Evolutionary conservation across 2,888 invertebrate genomes (phyloP), one percentile per base, ranked within the genome.

Genomic region (Cerastis leucographa): DNA sequence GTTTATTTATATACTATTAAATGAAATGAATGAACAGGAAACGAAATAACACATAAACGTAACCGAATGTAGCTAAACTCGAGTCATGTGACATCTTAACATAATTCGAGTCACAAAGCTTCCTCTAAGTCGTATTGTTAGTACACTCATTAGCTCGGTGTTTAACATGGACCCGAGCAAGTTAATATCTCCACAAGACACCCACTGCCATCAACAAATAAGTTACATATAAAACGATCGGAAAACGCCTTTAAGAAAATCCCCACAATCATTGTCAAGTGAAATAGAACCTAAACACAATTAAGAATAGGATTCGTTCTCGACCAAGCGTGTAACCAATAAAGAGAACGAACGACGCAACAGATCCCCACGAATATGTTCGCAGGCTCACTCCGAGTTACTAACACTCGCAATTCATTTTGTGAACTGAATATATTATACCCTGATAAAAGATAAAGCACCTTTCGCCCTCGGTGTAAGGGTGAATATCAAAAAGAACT

Each of bases 371-470:
- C 94, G 96, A 96, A 96, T 96, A 96, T 96, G 96, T 96, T 96
- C 95, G 93, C 95, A 94, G 95, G 94, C 96, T 96, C 96, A 95
- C 95, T 95, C 94, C 88, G 94, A 96, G 96, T 96, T 96, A 96
- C 95, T 96, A 96, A 96, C 96, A 95, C 94, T 95, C 95, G 94
- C 96, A 96, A 96, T 96, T 96, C 96, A 96, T 96, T 96, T 96
- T 96, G 95, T 93, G 95, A 95, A 96, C 95, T 95, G 96, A 96
- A 96, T 96, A 96, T 93, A 96, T 96, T 96, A 96, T 88, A 84
- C 81, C 74, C 72, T 83, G 86, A 90, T 93, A 93, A 91, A 89
- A 92, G 90, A 95, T 92, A 95, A 92, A 91, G 91, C 87, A 94
- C 95, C 92, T 93, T 93, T 91, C 82, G 64, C 85, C 83, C 82